phyloP scores from a whole-genome alignment of 1,140 invertebrate genomes.

The Octopus sinensis region DNA sequence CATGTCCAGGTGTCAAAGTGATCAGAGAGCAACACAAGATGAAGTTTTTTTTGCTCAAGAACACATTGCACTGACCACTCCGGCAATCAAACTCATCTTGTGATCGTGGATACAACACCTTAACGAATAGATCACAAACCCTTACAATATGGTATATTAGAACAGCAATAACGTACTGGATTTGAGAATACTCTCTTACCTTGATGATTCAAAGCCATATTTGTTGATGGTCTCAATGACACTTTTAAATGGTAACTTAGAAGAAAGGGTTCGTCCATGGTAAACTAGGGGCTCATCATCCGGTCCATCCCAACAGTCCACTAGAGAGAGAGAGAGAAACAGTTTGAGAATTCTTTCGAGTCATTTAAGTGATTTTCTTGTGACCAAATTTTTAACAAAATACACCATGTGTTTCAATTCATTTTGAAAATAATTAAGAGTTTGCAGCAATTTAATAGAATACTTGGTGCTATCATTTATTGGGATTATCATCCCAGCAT shows the following conservation, averaged over 20 bases:
- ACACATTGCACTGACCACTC: no score
- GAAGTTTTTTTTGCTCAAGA: no score
- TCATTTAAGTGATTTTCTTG: background rate
- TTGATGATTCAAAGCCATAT: constrained; percentile 88
- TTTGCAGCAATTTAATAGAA: background rate
- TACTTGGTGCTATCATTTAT: background rate
- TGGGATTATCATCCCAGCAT: no score
- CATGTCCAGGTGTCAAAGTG: no score
- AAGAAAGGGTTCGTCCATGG: constrained; percentile 95
- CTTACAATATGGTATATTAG: background rate
- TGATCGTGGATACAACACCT: no score
- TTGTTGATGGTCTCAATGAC: constrained; percentile 89
- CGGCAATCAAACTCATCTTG: background rate
- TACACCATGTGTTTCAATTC: background rate
- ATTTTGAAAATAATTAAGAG: background rate
- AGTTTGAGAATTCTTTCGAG: background rate
- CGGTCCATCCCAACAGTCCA: constrained; percentile 97
- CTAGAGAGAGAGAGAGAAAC: constrained; percentile 49
- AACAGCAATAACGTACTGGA: background rate
- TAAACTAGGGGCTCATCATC: constrained; percentile 84
- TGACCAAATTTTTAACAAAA: background rate
- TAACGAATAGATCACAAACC: background rate
- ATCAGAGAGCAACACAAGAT: no score
- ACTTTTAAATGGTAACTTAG: constrained; percentile 92
- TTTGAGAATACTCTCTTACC: constrained; percentile 60